Base-by-base conservation (phyloP, 2,113 vertebrate genomes). In the Mirza zaza region DNA sequence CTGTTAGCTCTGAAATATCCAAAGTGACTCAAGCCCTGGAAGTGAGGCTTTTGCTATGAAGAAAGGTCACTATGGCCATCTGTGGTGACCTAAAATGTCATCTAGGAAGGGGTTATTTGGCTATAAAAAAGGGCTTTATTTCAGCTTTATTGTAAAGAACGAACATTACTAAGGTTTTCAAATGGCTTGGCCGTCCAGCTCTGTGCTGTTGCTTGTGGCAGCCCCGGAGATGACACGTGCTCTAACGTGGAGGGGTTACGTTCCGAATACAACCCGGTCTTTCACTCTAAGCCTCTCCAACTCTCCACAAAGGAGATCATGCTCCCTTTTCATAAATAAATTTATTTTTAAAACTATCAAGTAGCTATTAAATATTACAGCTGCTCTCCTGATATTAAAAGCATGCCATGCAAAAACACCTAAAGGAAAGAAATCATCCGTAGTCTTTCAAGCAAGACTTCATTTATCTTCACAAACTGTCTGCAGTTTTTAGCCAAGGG, bases 1-100 rank as follows among this genome's bases (percentile, higher is more conserved):
- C 48, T 48, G 59, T 55, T 91, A 57, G 29, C 17, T 81, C 59
- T 81, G 80, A 97, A 86, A 71, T 32, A 88, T 32, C 39, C 45
- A 59, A 67, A 87, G 55, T 70, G 21, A 42, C 45, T 84, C 23
- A 27, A 48, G 55, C 15, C 42, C 45, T 23, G 29, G 25, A 39
- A 36, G 23, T 1, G 2, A 92, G 55, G 29, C 29, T 91, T 70
- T 13, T 29, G 11, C 6, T 67, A 65, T 4, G 21, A 63, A 95
- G 88, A 83, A 85, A 80, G 10, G 68, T 61, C 68, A 18, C 48
- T 34, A 27, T 3, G 13, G 57, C 52, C 36, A 36, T n/a, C 39
- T 76, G 4, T 57, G 36, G 83, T n/a, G 68, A 93, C 5, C 50
- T n/a, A 11, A 27, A 15, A 25, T 71, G 65, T 75, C n/a, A 48